Conservation (phyloP, 1,140 invertebrate species). For the Sitodiplosis mosellana region DNA sequence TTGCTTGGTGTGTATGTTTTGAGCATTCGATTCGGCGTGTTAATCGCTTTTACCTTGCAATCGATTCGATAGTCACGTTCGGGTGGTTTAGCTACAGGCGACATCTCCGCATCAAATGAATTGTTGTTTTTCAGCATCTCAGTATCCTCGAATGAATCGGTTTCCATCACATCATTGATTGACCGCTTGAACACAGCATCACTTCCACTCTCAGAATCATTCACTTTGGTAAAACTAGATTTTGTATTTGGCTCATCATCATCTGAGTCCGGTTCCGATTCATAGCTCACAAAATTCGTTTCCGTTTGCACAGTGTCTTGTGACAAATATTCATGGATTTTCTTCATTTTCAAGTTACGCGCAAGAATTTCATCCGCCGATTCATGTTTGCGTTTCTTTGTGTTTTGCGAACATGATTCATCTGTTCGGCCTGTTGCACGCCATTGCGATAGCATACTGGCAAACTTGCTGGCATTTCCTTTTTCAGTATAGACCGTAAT, state of each 20-base stretch:
- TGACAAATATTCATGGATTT: slow-evolving; percentile 18
- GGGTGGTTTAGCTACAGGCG: neutral
- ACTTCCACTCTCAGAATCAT: neutral
- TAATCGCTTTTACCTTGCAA: neutral
- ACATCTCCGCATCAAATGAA: too few relatives aligned
- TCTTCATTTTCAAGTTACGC: slow-evolving; percentile 16
- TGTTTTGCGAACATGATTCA: slow-evolving; percentile 6
- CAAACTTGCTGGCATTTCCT: slow-evolving; percentile 10
- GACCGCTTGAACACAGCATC: neutral
- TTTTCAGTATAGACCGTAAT: neutral
- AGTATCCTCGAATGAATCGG: too few relatives aligned
- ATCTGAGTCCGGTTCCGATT: slow-evolving; percentile 5
- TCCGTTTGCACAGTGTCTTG: slow-evolving; percentile 4
- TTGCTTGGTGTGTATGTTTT: too few relatives aligned
- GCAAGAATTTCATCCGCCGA: slow-evolving; percentile 10
- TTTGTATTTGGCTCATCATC: neutral
- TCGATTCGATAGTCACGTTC: neutral
- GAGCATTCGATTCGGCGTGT: too few relatives aligned
- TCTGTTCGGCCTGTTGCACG: slow-evolving; percentile 17
- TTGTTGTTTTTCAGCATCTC: too few relatives aligned
- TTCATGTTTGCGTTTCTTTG: slow-evolving; percentile 11
- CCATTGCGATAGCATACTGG: slow-evolving; percentile 19
- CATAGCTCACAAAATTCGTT: neutral
- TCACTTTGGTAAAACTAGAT: neutral
- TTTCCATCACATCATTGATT: too few relatives aligned